Base-by-base conservation (phyloP, 2,888 invertebrate species). In the Cheilosia vulpina region DNA sequence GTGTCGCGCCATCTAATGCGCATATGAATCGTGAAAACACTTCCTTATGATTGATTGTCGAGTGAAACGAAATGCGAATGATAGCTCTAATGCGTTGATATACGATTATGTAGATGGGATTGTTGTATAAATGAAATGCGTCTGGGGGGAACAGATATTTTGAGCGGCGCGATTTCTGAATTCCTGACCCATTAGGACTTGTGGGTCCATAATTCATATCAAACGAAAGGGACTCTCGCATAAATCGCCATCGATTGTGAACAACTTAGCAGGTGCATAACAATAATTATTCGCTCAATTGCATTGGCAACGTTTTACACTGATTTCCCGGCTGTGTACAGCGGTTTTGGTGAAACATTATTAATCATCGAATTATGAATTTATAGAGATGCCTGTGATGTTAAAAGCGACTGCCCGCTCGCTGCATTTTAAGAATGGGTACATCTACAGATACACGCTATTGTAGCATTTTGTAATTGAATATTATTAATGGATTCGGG, bases 211-310 rank as follows among this genome's bases (percentile, higher is more conserved):
- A 75, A 38, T 21, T 81, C 75, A 81, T 43, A 41, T 63, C 58
- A 53, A 68, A 63, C 55, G 31, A 62, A 27, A 38, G 38, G 62
- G 38, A 27, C 52, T 43, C 17, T 68, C 15, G 38, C 50, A 81
- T 81, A 69, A 81, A 81, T 81, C 75, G 63, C 31, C 55, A 65
- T 79, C 79, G 79, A 66, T 79, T 72, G 79, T 65, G 72, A 79
- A 57, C 75, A 69, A 69, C 81, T 81, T 75, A 81, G 81, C 81
- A 75, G 81, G 75, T 81, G 81, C 69, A 69, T 69, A 69, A 63
- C 75, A 75, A 68, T 81, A 76, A 81, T 81, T 76, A 81, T 45
- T 52, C 69, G 75, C 75, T 69, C 75, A 81, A 75, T 81, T 69
- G 60, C 65, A 72, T 65, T 65, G 57, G 71, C 71, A 79, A 43